Conservation (phyloP, 1,140 invertebrate species). For the Megathymus violae region DNA sequence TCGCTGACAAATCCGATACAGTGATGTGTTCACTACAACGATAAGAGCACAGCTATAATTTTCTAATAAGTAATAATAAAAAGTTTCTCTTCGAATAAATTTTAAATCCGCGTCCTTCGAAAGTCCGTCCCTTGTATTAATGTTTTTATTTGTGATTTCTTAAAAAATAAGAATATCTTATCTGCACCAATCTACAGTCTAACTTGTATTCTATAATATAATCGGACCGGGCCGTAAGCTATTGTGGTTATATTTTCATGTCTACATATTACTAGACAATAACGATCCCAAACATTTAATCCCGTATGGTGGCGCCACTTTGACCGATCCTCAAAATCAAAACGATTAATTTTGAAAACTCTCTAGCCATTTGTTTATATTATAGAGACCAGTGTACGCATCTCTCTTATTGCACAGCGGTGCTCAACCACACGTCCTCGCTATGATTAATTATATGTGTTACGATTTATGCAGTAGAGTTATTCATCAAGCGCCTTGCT, state of each 20-base stretch:
- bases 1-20: too few species aligned
- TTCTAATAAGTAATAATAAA: too few species aligned
- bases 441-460: neutral
- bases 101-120: neutral
- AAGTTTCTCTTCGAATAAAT: neutral
- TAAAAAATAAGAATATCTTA: neutral
- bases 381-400: neutral
- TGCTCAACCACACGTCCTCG: neutral
- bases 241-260: too few species aligned
- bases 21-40: too few species aligned
- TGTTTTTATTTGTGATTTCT: neutral
- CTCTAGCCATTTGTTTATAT: too few species aligned
- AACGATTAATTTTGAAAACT: too few species aligned
- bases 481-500: conserved; percentile 12
- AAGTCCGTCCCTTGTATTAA: neutral
- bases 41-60: neutral
- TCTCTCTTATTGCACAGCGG: neutral
- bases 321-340: too few species aligned
- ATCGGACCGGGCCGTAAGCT: too few species aligned
- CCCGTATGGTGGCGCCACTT: too few species aligned
- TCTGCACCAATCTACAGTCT: neutral
- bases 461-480: conserved; percentile 14
- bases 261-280: too few species aligned
- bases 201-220: too few species aligned
- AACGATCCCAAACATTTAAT: too few species aligned